Base-by-base conservation (phyloP, 2,888 invertebrate genomes). In the Ectropis crepuscularia region DNA sequence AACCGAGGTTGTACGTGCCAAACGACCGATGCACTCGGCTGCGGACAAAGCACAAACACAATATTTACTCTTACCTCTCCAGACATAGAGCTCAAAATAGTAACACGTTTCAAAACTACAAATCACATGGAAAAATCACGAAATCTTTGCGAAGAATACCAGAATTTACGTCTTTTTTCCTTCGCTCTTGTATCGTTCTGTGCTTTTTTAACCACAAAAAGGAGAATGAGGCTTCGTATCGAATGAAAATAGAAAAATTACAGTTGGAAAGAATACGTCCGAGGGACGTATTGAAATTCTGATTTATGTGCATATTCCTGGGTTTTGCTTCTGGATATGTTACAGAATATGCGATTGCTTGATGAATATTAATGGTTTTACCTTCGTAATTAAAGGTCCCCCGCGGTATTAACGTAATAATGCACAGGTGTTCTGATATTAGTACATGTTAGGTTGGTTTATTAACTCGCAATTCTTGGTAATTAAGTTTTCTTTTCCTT, bases 1-100 rank as follows among this genome's bases (percentile, higher is more conserved):
- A 70, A 75, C 73, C 71, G 69, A 74, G 43, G 51, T 39, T 54
- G 68, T 63, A 69, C 80, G 85, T 86, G 86, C 85, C 86, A 83
- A 86, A 85, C 82, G 79, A 74, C 77, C 81, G 74, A 67, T 68
- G 66, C 63, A 63, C 62, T 65, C 63, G 46, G 16, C 16, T 58
- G 60, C 65, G 63, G 37, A 45, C 47, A 58, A 68, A 61, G 55
- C 63, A 47, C 63, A 49, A 46, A 64, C 61, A 65, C 37, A 57
- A 50, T 37, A 48, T 48, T 59, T 10, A 10, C 53, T 45, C 57
- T 28, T 57, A 62, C 43, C 47, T 36, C 39, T 38, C 36, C 8
- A 0, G 47, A 51, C 60, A 61, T 70, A 69, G 57, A 47, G 62
- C 54, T 58, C 53, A 64, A 63, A 69, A 58, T 64, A 36, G 43